Evolutionary conservation across 1,140 invertebrate genomes (phyloP), one percentile per base, ranked within the genome.

Genomic region (Drosophila varians): DNA sequence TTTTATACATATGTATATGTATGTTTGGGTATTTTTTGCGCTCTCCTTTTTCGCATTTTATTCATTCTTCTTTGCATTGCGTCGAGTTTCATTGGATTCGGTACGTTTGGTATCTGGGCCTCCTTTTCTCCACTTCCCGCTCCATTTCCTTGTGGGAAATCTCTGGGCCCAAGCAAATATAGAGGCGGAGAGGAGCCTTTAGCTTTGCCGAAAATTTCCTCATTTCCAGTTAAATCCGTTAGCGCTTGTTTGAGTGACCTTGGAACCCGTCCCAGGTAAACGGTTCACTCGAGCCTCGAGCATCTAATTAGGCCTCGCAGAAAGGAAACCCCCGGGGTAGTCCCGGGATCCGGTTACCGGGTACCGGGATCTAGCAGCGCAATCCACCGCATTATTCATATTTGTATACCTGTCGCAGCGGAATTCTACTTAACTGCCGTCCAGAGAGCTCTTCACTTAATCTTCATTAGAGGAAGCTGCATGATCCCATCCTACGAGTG

Each of bases 191-290:
- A 80, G 69, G 57, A 53, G 36, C 49, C 49, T 52, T 53, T 46
- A 9, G 45, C 49, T 26, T 48, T 69, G 28, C 34, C 31, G 28
- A 53, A 54, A 56, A 52, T 74, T 42, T 2, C 49, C 66, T 57
- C 61, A 52, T 74, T 82, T 83, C 78, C 69, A 83, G 78, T 83
- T 83, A 83, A 83, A 74, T 79, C 75, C 62, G 75, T 74, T 77
- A 64, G 64, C 52, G 38, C 19, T 58, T 54, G 57, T 64, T 76
- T 76, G 64, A 69, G 70, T 83, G 78, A 83, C 78, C 78, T 83
- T 83, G 78, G 74, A 72, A 23, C 47, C 43, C 42, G 21, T 60
- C 28, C 28, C 74, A 77, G 78, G 77, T 82, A 82, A 47, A 82
- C 61, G 45, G 77, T 66, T 83, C 73, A 64, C 62, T 56, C 58